A percentile compares a stretch with the other conserved stretches of the same genome.
Evolutionary conservation across 2,888 invertebrate genomes (phyloP).

Genomic region (Spodoptera exigua): DNA sequence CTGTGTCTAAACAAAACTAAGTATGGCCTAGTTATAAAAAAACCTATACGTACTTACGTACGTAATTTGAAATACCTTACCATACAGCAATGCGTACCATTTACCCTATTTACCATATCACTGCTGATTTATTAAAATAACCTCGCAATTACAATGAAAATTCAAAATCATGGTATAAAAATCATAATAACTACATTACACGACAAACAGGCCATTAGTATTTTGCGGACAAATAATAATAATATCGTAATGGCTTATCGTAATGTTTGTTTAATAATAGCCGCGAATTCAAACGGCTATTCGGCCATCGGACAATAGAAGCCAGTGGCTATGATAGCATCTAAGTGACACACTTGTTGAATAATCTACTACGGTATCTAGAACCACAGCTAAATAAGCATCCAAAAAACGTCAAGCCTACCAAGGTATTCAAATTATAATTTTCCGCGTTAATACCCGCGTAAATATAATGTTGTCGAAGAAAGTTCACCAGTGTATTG

Average conservation of each 20-base stretch:
- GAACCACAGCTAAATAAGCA: background rate
- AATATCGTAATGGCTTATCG: slow-evolving; percentile 10
- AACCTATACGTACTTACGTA: no score
- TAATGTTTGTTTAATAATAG: slow-evolving; percentile 50
- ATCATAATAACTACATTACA: slow-evolving; percentile 33
- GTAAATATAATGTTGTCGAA: no score
- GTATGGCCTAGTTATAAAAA: no score
- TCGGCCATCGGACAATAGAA: background rate
- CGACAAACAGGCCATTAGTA: slow-evolving; percentile 24
- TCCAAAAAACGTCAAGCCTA: no score
- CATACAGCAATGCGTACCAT: background rate
- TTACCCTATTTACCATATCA: background rate
- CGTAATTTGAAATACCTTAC: no score
- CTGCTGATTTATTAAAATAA: background rate
- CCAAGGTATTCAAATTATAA: no score
- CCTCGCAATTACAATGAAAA: slow-evolving; percentile 1
- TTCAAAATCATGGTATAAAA: slow-evolving; percentile 15
- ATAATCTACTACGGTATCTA: background rate
- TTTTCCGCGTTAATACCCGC: no score
- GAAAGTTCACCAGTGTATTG: no score
- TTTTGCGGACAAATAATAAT: slow-evolving; percentile 22
- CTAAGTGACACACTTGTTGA: slow-evolving; percentile 2
- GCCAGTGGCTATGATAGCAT: slow-evolving; percentile 10
- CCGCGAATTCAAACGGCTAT: background rate
- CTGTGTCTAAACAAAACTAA: no score